Base-by-base conservation (phyloP, 2,113 vertebrate species). In the Oceanodroma tethys region DNA sequence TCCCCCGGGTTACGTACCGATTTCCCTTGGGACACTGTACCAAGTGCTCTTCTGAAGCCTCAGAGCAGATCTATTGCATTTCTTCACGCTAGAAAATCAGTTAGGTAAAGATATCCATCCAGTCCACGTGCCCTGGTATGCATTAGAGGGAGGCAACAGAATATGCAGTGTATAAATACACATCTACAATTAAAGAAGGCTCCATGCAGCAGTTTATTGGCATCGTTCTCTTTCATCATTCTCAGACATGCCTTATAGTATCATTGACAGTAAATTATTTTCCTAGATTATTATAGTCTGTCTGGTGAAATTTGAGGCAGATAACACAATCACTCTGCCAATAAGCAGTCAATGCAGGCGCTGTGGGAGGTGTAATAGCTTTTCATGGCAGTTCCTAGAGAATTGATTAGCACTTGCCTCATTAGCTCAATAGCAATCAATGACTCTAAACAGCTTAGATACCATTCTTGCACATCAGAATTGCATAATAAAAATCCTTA, bases 371-470 rank as follows among this genome's bases (percentile, higher is more conserved):
- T 16, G 74, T 55, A 62, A 82, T 36, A 34, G 94, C 78, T 83
- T 62, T 52, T 42, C 71, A 1, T 13, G 75, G 88, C 86, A 86
- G 45, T 10, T 88, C 87, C 86, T 47, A 13, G 76, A 71, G 84
- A 30, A 96, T 45, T 60, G 89, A 95, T 94, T 47, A 83, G 83
- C 48, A 17, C 93, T 56, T 21, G 91, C 60, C 88, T 95, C 96
- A 81, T 94, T 87, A 95, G 95, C 95, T 92, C 91, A 43, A 36
- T 7, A 38, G 91, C 87, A 86, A 90, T 93, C 94, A 81, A 81
- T 93, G 94, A 38, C 89, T 95, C 89, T 78, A 59, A 75, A 45
- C 72, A 92, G 86, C 68, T 66, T 21, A 9, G 67, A 74, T n/a
- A 72, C 45, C n/a, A 9, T 11, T 59, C 74, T 43, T 42, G 94